Base-by-base conservation (phyloP, 1,140 invertebrate genomes). In the Drosophila repletoides region DNA sequence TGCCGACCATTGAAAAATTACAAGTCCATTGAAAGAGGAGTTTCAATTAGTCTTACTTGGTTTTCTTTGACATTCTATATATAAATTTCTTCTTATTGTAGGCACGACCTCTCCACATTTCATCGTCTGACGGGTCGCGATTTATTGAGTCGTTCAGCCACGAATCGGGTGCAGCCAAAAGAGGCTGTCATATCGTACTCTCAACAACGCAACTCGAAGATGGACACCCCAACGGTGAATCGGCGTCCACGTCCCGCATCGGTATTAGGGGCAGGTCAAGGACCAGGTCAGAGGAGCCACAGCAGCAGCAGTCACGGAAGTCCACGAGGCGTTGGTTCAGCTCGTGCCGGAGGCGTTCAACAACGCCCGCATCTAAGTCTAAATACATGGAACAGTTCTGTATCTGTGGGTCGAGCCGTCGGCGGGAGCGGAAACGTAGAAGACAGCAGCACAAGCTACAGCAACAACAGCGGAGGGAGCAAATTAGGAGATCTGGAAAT, bases 131-230 rank as follows among this genome's bases (percentile, higher is more conserved):
- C 87, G 86, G 89, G 89, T 68, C 88, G 87, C 63, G 89, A 90
- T 88, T 90, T 90, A 89, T 88, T 90, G 77, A 89, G 80, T 89
- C 88, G 88, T 79, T 86, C 88, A 67, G 79, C 84, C 69, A 87
- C 72, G 73, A 89, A 90, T 74, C 76, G 88, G 45, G 77, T 90
- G 53, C 88, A 90, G 69, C 89, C 89, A 89, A 90, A 86, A 90
- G 89, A 90, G 84, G 84, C 88, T 86, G 80, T 88, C 79, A 90
- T 90, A 89, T 90, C 89, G 76, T 90, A 86, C 80, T 90, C 74
- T 81, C 89, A 90, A 90, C 89, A 90, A 73, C 89, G 88, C 83
- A 90, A 90, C 86, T 90, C 89, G 69, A 90, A 90, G 86, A 90
- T 90, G 89, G 89, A 90, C 77, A 90, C 89, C 2, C 89, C 89